Evolutionary conservation across 2,888 invertebrate genomes (phyloP).

Genomic region (Xestia rhomboidea): DNA sequence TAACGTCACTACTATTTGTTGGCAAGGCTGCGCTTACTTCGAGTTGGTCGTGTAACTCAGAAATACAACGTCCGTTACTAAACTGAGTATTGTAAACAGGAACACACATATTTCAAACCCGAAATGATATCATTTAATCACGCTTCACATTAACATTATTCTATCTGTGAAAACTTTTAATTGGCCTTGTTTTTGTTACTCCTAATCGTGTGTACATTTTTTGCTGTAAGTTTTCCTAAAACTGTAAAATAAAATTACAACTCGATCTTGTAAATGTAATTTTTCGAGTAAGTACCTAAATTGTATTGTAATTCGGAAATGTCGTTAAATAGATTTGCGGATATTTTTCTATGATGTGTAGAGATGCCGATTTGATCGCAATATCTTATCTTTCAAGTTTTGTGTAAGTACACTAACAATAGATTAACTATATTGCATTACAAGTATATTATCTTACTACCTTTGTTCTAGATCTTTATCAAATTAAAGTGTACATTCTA

Average conservation of each 20-base stretch:
- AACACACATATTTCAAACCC: not conserved
- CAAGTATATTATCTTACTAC: slow-evolving; percentile 41
- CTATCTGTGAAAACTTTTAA: no score
- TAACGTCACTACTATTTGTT: not conserved
- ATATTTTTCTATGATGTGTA: slow-evolving; percentile 34
- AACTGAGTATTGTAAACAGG: slow-evolving; percentile 7
- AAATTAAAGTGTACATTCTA: slow-evolving; percentile 25
- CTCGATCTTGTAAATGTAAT: slow-evolving; percentile 10
- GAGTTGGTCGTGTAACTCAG: not conserved
- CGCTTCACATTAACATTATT: not conserved
- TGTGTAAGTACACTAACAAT: slow-evolving; percentile 30
- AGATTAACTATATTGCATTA: slow-evolving; percentile 53
- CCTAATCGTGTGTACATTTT: no score
- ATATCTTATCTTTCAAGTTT: slow-evolving; percentile 40
- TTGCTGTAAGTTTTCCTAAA: no score
- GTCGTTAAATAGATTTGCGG: slow-evolving; percentile 9
- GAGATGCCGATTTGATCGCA: slow-evolving; percentile 33
- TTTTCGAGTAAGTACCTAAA: not conserved
- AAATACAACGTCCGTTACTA: slow-evolving; percentile 2
- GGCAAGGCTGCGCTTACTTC: not conserved
- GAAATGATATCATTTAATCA: slow-evolving; percentile 10
- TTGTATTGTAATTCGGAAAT: not conserved
- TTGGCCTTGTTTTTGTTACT: no score
- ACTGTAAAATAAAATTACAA: no score
- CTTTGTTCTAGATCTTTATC: slow-evolving; percentile 45